phyloP scores from a whole-genome alignment of 2,888 invertebrate species.

The Oscheius onirici region DNA sequence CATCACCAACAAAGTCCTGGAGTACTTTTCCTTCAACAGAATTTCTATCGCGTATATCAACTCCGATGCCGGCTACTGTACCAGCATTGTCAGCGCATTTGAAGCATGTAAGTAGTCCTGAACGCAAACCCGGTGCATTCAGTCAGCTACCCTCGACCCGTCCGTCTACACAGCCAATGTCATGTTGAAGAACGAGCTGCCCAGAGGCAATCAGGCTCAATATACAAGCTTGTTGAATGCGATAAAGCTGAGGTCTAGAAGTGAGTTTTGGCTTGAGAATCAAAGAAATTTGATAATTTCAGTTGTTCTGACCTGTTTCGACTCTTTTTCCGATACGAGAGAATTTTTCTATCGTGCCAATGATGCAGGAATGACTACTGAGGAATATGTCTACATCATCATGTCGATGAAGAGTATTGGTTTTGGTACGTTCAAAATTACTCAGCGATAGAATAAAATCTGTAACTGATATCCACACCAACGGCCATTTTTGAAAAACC shows the following conservation, averaged over 20 bases:
- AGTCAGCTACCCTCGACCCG: constrained; percentile 14
- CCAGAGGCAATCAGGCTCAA: neutral
- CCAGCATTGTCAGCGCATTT: constrained; percentile 36
- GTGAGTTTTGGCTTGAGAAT: neutral
- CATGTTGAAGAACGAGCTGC: constrained; percentile 20
- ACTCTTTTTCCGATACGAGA: constrained; percentile 37
- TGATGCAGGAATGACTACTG: neutral
- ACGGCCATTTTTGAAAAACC: too few relatives aligned
- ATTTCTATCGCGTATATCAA: constrained; percentile 37
- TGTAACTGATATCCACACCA: too few relatives aligned
- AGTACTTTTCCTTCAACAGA: constrained; percentile 35
- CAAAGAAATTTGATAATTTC: neutral
- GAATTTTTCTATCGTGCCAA: constrained; percentile 33
- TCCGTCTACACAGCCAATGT: neutral
- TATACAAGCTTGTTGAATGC: constrained; percentile 1
- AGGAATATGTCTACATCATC: constrained; percentile 12
- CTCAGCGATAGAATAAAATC: too few relatives aligned
- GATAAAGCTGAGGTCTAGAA: constrained; percentile 15
- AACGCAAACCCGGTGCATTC: neutral
- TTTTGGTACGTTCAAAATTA: neutral
- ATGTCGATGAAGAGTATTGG: constrained; percentile 16
- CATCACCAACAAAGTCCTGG: constrained; percentile 32
- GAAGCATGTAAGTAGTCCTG: constrained; percentile 18
- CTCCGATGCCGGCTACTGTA: constrained; percentile 38
- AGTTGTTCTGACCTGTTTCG: constrained; percentile 53